Evolutionary conservation across 2,113 vertebrate species (phyloP), one percentile per base, ranked within the genome.

Genomic region (Tamias sibiricus): DNA sequence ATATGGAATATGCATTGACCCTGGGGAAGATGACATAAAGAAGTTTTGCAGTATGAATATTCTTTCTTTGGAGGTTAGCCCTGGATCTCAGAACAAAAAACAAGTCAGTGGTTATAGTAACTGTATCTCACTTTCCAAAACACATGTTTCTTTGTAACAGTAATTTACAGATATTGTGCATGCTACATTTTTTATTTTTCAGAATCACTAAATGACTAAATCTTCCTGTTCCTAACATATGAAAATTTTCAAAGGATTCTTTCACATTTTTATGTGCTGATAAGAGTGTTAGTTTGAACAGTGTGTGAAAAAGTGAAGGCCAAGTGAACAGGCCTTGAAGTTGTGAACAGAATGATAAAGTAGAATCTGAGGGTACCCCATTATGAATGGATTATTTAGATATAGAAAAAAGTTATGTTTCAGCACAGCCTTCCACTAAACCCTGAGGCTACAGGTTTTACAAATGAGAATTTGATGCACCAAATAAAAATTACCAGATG

Each of bases 401-500:
- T 90, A 47, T 97, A 97, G 84, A 88, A 96, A 59, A 16, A 35
- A 89, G 49, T 87, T 98, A 62, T 95, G 98, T 98, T 97, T 94
- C 97, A 95, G 49, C 28, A 49, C 6, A 1, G 76, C 94, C 68
- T 98, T 97, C 77, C 94, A 95, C 75, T 85, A 97, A 98, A 79
- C 74, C 94, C 72, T 35, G 64, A 93, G 97, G 94, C 83, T 87
- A 13, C 85, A 92, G 90, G 80, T 97, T 97, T 94, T 91, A 96
- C 92, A 94, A 94, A 96, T 52, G 89, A 94, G 95, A 97, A 97
- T 93, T 96, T 93, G 87, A 49, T 91, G 81, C 74, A 95, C 12
- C 49, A 97, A 94, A 96, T 97, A 97, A 97, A 98, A 96, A 64
- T 88, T 68, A 79, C 91, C 95, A 97, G 80, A 82, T 92, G 97